Conservation (phyloP, 2,888 invertebrate species). For the Carcina quercana region DNA sequence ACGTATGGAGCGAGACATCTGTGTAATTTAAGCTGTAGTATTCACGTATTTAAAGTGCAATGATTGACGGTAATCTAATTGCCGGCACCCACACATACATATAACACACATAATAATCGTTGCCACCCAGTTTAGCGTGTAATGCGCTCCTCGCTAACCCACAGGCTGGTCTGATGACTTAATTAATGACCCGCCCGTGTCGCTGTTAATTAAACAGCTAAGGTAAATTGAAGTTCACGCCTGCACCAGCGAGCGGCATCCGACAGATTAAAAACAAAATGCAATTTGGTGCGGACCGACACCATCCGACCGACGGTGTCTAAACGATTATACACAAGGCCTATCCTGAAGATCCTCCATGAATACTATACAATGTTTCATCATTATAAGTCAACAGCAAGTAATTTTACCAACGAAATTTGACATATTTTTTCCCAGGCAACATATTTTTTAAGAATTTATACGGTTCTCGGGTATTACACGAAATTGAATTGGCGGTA, state of each 20-base stretch:
- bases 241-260: constrained; percentile 35
- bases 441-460: no score
- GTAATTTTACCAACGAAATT: no score
- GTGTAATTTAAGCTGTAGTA: no score
- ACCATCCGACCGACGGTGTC: constrained; percentile 30
- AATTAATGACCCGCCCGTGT: constrained; percentile 69
- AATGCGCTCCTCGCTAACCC: constrained; percentile 46
- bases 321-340: constrained; percentile 29
- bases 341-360: no score
- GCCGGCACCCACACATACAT: constrained; percentile 14
- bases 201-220: constrained; percentile 67
- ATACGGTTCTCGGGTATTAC: no score
- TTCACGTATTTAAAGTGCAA: constrained; percentile 19
- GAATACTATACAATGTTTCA: no score
- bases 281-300: constrained; percentile 45
- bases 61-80: constrained; percentile 16
- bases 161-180: constrained; percentile 65
- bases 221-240: constrained; percentile 62
- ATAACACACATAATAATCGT: constrained; percentile 43
- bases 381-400: no score
- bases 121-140: constrained; percentile 51
- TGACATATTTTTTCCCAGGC: no score
- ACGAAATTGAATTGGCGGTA: no score
- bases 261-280: constrained; percentile 63
- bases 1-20: neutral